Evolutionary conservation across 2,113 vertebrate genomes (phyloP).

Genomic region (Puntigrus tetrazona): DNA sequence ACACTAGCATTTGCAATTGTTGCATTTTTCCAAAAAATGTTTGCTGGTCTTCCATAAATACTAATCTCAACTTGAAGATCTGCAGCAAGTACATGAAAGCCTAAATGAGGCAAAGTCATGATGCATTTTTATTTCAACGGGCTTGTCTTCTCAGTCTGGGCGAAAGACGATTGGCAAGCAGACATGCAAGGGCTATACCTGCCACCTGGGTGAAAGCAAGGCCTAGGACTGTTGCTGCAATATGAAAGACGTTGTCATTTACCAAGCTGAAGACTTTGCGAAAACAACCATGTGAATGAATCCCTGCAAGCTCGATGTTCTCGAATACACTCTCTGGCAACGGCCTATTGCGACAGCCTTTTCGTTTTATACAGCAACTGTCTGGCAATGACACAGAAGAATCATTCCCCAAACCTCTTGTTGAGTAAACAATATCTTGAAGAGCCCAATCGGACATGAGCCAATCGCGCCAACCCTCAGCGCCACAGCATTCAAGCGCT

Average conservation of each 20-base stretch:
- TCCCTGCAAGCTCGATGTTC: slow-evolving; percentile 53
- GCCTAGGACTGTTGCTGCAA: slow-evolving; percentile 81
- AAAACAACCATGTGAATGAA: slow-evolving; percentile 83
- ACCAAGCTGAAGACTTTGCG: slow-evolving; percentile 80
- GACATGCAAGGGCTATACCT: slow-evolving; percentile 79
- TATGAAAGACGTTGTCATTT: slow-evolving; percentile 81
- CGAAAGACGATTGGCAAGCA: slow-evolving; percentile 77
- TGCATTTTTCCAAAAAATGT: neutral
- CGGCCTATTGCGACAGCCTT: slow-evolving; percentile 77
- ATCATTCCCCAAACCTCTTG: slow-evolving; percentile 59
- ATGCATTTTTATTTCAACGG: slow-evolving; percentile 41
- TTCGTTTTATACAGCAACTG: slow-evolving; percentile 82
- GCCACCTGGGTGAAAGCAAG: slow-evolving; percentile 79
- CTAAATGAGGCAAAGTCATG: neutral
- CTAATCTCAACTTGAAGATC: neutral
- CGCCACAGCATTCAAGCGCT: slow-evolving; percentile 82
- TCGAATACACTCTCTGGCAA: slow-evolving; percentile 63
- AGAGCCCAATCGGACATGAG: slow-evolving; percentile 79
- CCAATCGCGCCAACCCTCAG: slow-evolving; percentile 86
- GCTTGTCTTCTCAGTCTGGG: slow-evolving; percentile 62
- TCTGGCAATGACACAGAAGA: slow-evolving; percentile 77
- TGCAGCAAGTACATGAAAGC: neutral
- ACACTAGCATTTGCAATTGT: neutral
- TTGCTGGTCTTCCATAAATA: neutral
- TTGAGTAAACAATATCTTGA: slow-evolving; percentile 64